phyloP scores from a whole-genome alignment of 2,113 vertebrate species.

The Poeciliopsis occidentalis region DNA sequence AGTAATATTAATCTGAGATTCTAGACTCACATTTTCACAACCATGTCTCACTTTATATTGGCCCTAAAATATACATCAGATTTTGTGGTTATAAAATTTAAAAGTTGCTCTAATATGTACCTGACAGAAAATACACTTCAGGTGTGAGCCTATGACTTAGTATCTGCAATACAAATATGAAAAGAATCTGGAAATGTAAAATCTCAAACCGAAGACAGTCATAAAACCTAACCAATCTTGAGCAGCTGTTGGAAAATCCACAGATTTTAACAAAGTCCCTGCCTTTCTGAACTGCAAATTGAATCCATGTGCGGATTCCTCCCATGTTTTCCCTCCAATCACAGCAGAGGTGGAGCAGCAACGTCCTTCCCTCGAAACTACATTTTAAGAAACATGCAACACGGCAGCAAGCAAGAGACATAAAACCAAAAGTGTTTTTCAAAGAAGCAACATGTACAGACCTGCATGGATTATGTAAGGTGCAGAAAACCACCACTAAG shows the following conservation, averaged over 20 bases:
- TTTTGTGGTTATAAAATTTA: background rate
- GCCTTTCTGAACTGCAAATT: slow-evolving; percentile 13
- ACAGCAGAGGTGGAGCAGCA: slow-evolving; percentile 16
- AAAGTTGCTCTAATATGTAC: background rate
- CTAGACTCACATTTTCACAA: background rate
- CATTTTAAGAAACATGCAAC: background rate
- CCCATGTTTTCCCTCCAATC: slow-evolving; percentile 32
- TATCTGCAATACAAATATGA: background rate
- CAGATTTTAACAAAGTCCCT: background rate
- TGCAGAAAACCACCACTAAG: background rate
- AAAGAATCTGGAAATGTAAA: background rate
- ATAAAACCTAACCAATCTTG: background rate
- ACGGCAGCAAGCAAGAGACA: background rate
- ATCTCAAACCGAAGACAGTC: background rate
- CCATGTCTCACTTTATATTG: background rate
- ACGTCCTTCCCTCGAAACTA: fast-evolving
- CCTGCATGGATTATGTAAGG: no score
- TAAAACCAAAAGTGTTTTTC: background rate
- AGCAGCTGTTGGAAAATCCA: background rate
- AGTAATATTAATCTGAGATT: no score
- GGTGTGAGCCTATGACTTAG: background rate
- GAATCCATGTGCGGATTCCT: slow-evolving; percentile 40
- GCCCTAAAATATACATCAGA: background rate
- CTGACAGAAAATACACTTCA: background rate
- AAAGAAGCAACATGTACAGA: background rate